Base-by-base conservation (phyloP, 2,888 invertebrate species). In the Sinodicranocentrus sp. region DNA sequence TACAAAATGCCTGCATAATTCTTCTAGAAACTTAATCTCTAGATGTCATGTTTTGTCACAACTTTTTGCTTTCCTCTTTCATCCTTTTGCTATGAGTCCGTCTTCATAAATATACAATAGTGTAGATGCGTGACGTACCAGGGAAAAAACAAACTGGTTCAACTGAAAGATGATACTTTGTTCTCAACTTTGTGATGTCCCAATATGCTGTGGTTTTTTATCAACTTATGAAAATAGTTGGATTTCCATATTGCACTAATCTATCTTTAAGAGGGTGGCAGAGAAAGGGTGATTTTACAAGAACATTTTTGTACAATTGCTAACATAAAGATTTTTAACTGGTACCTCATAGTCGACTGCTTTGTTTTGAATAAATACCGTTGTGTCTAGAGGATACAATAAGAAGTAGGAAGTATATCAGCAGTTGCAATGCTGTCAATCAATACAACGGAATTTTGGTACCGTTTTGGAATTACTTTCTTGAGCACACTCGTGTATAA, bases 41-140 rank as follows among this genome's bases (percentile, higher is more conserved):
- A 26, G 17, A 77, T 75, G 75, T 71, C 71, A 71, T 82, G 82
- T 82, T 84, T 76, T 84, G 80, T 84, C 84, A 84, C 84, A 84
- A 72, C 73, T 63, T 61, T 65, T 61, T 71, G 33, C 48, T 10
- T 65, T 65, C 43, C 65, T 21, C 43, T 13, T 43, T 43, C 8
- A 21, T 65, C 33, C 23, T 33, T 3, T 61, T 61, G 26, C 61
- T 21, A 28, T 13, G 25, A 28, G 23, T 3, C 2, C 10, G 13
- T n/a, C n/a, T 8, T 48, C 48, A 39, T 8, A 39, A 3, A 48
- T 3, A 48, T 48, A 10, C 48, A 48, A 48, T n/a, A 48, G 10
- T 48, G 48, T n/a, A n/a, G n/a, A n/a, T 48, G 48, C 13, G n/a
- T 15, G 48, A 3, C 3, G 10, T 3, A 48, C 10, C 17, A n/a